Evolutionary conservation across 2,113 vertebrate species (phyloP).

Genomic region (Sphaerodactylus townsendi): DNA sequence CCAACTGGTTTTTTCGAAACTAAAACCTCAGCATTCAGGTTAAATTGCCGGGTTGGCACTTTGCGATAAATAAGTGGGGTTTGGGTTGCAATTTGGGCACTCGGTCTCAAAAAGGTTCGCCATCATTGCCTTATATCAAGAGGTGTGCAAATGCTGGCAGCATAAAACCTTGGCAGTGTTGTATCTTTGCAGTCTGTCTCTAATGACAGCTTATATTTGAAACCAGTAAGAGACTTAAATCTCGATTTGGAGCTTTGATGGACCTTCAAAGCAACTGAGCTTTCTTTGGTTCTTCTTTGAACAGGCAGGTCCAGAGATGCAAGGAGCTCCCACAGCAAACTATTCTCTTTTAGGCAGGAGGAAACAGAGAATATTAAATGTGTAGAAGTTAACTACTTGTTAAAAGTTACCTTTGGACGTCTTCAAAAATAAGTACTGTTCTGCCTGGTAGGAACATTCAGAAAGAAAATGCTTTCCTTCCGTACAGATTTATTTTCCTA

Average conservation of each 20-base stretch:
- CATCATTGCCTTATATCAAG: no score
- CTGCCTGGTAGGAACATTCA: slow-evolving; percentile 24
- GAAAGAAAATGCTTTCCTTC: slow-evolving; percentile 37
- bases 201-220: slow-evolving; percentile 31
- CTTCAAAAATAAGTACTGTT: slow-evolving; percentile 18
- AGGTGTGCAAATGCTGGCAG: no score
- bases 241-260: no score
- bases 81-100: no score
- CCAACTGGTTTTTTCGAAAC: no score
- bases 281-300: background rate
- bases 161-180: no score
- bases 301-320: background rate
- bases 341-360: background rate
- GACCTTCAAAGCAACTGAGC: no score
- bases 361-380: background rate
- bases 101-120: no score
- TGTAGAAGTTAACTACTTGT: slow-evolving; percentile 21
- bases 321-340: background rate
- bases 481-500: slow-evolving; percentile 37
- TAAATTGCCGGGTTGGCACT: no score
- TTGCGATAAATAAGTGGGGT: no score
- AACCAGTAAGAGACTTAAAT: slow-evolving; percentile 17
- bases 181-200: slow-evolving; percentile 6
- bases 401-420: slow-evolving; percentile 17
- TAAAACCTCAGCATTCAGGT: no score